Evolutionary conservation across 92 coral and sea anemone species (phyloP), one percentile per base, ranked within the genome.

Genomic region (Muricea muricata): DNA sequence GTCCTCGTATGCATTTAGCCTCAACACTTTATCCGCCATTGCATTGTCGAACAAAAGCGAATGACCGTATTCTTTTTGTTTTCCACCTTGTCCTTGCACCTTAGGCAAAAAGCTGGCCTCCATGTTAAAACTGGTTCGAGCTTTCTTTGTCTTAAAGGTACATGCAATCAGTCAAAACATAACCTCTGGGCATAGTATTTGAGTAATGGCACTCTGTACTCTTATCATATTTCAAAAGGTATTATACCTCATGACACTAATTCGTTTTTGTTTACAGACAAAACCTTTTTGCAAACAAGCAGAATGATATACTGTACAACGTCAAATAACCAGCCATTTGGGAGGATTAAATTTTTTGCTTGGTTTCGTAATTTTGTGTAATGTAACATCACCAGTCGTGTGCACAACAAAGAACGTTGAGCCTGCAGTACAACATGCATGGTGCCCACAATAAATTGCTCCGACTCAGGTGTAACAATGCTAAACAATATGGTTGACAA

Each of bases 1-100:
- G 5, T 75, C 80, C 52, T 75, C 80, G 46, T 47, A 75, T 15
- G 80, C 80, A 40, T 75, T 75, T 28, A 28, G 63, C 45, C 80
- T 25, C 80, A 75, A 15, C 11, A 75, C 65, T 17, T 7, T 25
- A 35, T 75, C 65, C 37, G 33, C 14, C 37, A 75, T 47, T 28
- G 80, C 80, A 21, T 66, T 52, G 66, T 75, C 65, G 29, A 52
- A 48, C 42, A 29, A 50, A 54, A 75, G 32, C 25, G 80, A 75
- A 46, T 47, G 65, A 0, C 45, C 21, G 39, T 25, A 37, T 40
- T 28, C 65, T 25, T 52, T 21, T 47, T 75, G 23, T 50, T 73
- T 68, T 23, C 46, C 50, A 3, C 47, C 28, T 39, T 52, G 60
- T 7, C 55, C 78, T 39, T n/a, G 55, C 47, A 71, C 24, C 52